Base-by-base conservation (phyloP, 1,140 invertebrate genomes). In the Drosophila azteca region DNA sequence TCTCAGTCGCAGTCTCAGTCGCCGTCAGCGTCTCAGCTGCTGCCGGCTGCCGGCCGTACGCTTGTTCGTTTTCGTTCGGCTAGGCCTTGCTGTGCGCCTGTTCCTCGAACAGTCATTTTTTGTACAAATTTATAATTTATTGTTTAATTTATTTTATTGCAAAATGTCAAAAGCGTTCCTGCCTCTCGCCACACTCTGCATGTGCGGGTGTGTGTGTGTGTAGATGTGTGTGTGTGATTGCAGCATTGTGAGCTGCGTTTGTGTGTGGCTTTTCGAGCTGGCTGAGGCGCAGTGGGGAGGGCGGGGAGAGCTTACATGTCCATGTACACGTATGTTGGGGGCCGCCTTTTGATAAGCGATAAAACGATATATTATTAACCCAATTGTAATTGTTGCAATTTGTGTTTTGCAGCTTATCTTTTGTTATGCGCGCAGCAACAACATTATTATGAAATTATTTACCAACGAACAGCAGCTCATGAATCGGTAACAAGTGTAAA, bases 101-200 rank as follows among this genome's bases (percentile, higher is more conserved):
- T 58, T 88, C 71, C 46, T 26, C 59, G 53, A 77, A 84, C 84
- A 88, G 84, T 88, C 83, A 88, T 88, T 88, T 88, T 89, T 89
- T 88, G 83, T 88, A 88, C 83, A 88, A 88, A 88, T 88, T 89
- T 88, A 88, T 88, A 88, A 88, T 89, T 88, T 89, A 88, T 88
- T 88, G 83, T 88, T 88, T 88, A 88, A 88, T 88, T 89, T 87
- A 83, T 88, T 87, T 87, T 87, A 87, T 87, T 87, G 83, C 82
- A 76, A 82, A 82, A 78, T 85, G 81, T 75, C 82, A 74, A 72
- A 70, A 39, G 46, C 43, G 22, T 50, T 31, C n/a, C 39, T 11
- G 26, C 45, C 22, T 49, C 22, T 55, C 26, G 29, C 44, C 20
- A 26, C n/a, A 4, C 17, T 26, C 24, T 41, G 8, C 20, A 8